These are phyloP conservation scores for Scaptomyza flava DNA, from an alignment of 2,888 invertebrate genomes.

Conservation along the genomic window DNA sequence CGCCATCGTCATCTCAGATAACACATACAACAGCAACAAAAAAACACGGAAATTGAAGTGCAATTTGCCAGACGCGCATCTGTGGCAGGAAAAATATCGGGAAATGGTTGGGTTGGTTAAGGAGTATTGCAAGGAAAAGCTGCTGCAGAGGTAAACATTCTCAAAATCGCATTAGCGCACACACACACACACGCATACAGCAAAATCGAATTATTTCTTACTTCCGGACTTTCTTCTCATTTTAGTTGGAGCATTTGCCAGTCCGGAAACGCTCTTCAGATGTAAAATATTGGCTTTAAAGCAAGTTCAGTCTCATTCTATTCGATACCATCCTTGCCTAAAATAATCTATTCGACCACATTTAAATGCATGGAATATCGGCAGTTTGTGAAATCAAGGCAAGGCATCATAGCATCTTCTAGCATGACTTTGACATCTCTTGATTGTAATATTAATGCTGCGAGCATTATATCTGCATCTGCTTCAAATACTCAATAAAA, in stretches of 20 bases:
- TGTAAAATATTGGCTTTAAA: neutral
- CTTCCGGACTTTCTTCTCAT: neutral
- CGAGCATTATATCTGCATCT: no score
- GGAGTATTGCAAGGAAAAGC: neutral
- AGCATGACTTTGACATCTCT: no score
- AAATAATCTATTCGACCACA: no score
- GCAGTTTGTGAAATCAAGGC: no score
- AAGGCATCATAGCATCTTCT: no score
- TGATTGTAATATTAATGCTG: no score
- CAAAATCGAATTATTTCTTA: neutral
- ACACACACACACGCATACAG: neutral
- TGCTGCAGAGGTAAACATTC: conserved; percentile 10
- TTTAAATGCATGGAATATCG: no score
- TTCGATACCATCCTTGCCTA: no score
- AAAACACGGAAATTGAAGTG: conserved; percentile 51
- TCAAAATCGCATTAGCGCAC: conserved; percentile 48
- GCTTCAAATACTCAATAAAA: no score
- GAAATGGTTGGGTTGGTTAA: neutral
- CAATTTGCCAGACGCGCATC: conserved; percentile 33
- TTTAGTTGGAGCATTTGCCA: neutral
- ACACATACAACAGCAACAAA: neutral
- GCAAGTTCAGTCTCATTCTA: no score
- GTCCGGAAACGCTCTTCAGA: neutral
- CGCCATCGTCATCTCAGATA: neutral
- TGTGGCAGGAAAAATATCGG: neutral